A percentile compares a stretch with the other conserved stretches of the same genome.
Conservation (phyloP, 2,888 invertebrate species). For the Archips xylosteana region DNA sequence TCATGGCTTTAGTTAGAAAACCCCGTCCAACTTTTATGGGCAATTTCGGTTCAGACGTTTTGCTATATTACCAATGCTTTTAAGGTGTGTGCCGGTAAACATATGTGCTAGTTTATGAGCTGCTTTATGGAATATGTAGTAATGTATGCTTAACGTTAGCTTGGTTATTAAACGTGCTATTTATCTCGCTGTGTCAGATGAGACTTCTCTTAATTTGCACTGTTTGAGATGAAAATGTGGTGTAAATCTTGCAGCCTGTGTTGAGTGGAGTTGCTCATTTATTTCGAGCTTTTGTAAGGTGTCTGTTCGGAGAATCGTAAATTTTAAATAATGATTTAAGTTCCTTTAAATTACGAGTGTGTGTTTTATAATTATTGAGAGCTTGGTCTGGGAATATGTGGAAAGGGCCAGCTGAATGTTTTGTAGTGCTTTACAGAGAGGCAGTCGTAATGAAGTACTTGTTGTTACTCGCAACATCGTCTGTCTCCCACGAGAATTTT, state of each 20-base stretch:
- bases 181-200: conserved; percentile 18
- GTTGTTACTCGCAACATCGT: no score
- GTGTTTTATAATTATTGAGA: not conserved
- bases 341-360: not conserved
- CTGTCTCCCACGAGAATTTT: no score
- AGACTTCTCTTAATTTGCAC: conserved; percentile 37
- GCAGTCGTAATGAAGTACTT: no score
- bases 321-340: not conserved
- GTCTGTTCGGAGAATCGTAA: not conserved
- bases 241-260: not conserved
- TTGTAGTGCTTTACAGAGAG: not conserved
- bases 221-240: conserved; percentile 5
- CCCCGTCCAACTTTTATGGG: conserved; percentile 85
- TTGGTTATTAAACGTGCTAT: conserved; percentile 42
- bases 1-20: conserved; percentile 85
- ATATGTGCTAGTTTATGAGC: conserved; percentile 81
- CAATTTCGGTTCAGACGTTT: conserved; percentile 86
- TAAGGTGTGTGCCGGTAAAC: conserved; percentile 83
- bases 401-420: not conserved
- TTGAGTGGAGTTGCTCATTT: conserved; percentile 1
- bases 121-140: conserved; percentile 80
- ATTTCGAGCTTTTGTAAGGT: not conserved
- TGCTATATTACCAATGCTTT: conserved; percentile 87
- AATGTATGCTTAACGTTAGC: conserved; percentile 69
- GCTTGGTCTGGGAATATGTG: not conserved